These are phyloP conservation scores for Dicrurus megarhynchus DNA, from an alignment of 2,113 vertebrate genomes.

Conservation along the genomic window DNA sequence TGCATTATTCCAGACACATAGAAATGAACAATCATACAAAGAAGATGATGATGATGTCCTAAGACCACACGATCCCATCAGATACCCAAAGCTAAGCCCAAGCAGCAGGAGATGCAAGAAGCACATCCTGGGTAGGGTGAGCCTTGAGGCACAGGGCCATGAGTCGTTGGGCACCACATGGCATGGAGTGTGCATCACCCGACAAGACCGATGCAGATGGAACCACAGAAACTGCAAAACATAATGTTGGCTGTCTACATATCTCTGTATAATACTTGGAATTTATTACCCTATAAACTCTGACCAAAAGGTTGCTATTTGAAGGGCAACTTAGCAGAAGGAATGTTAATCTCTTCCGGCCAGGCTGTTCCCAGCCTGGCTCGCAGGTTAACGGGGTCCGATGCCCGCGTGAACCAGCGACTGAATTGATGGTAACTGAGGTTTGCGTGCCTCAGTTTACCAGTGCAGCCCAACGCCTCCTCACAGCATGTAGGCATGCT, in stretches of 20 bases:
- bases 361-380: no score
- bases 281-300: conserved; percentile 49
- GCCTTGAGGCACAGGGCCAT: background rate
- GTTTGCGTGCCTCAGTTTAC: no score
- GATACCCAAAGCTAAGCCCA: background rate
- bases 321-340: background rate
- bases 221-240: background rate
- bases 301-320: background rate
- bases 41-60: fast-evolving
- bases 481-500: no score
- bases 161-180: background rate
- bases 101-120: background rate
- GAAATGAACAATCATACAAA: background rate
- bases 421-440: no score
- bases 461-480: no score
- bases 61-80: background rate
- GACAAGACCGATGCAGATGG: background rate
- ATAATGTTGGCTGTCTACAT: background rate
- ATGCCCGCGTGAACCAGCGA: no score
- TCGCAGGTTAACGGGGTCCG: no score
- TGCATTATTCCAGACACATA: background rate
- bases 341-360: no score
- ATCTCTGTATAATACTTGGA: background rate
- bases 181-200: background rate
- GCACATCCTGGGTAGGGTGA: background rate